phyloP scores from a whole-genome alignment of 2,113 vertebrate species.

The Ailuropoda melanoleuca region DNA sequence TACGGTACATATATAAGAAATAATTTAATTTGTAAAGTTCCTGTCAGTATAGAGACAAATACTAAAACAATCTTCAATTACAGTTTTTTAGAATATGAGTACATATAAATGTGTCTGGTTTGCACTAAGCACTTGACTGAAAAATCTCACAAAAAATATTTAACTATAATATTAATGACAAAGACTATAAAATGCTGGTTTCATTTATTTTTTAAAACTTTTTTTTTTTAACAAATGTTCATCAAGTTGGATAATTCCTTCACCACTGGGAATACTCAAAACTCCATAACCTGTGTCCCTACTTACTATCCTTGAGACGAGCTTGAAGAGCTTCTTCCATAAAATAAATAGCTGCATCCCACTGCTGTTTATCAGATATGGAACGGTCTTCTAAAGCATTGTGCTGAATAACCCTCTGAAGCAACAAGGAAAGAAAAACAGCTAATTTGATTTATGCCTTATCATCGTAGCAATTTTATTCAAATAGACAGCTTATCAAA shows the following conservation, averaged over 20 bases:
- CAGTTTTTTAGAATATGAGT: neutral
- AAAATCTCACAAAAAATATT: neutral
- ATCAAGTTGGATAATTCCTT: neutral
- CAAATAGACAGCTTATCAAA: neutral
- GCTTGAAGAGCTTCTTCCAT: conserved; percentile 97
- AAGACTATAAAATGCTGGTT: neutral
- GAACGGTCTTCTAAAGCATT: conserved; percentile 98
- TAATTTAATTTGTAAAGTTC: conserved; percentile 8
- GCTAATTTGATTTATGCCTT: neutral
- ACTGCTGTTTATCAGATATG: conserved; percentile 98
- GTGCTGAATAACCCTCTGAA: conserved; percentile 97
- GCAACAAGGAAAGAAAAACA: neutral
- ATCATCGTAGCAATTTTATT: neutral
- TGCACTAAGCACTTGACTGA: neutral
- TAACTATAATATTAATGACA: neutral
- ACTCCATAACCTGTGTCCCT: neutral
- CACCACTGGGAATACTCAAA: neutral
- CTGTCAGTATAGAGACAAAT: neutral
- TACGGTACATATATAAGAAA: neutral
- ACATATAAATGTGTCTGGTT: neutral
- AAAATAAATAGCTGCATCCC: conserved; percentile 98
- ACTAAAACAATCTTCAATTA: neutral
- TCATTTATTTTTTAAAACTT: neutral
- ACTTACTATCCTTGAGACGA: conserved; percentile 97
- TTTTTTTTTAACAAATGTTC: neutral